Base-by-base conservation (phyloP, 92 coral and sea anemone species). In the Parazoanthus swiftii region DNA sequence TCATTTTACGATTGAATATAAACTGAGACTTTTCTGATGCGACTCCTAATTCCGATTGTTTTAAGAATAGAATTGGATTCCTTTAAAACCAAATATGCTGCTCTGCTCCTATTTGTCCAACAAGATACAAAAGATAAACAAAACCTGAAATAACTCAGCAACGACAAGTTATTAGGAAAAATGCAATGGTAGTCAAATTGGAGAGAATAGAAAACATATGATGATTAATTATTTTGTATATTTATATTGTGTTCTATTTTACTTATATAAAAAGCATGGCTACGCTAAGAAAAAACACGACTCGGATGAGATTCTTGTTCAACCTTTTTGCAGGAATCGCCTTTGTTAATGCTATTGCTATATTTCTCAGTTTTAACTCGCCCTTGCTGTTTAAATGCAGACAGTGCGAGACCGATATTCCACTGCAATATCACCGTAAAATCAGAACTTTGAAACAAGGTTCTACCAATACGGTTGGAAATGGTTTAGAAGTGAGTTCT, bases 361-460 rank as follows among this genome's bases (percentile, higher is more conserved):
- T 84, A 8, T 72, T 84, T 51, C 14, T 36, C 7, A 46, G 44
- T 48, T 84, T 84, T 0, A 70, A 72, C 77, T 44, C 79, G 87
- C 42, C n/a, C 16, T 6, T 70, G 26, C 56, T 71, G 5, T 33
- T 13, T 18, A 70, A 16, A 0, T 83, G 87, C 43, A 67, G 46
- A 14, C 87, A 84, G 0, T 84, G 87, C 21, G 38, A 46, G 66
- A 25, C 8, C 18, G 14, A 82, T 37, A 23, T 5, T 65, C 37
- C 29, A 2, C 37, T 66, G 51, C 51, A 74, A 74, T 35, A 6
- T 83, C 10, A 67, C 46, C 46, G 46, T 33, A 71, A 59, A 8
- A 29, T 43, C 16, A 72, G 79, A 37, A 37, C 26, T 16, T 84
- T 51, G 51, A 51, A 15, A 70, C 43, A 25, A 8, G 46, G 48